Evolutionary conservation across 2,888 invertebrate species (phyloP).

Genomic region (Hoplodrina ambigua): DNA sequence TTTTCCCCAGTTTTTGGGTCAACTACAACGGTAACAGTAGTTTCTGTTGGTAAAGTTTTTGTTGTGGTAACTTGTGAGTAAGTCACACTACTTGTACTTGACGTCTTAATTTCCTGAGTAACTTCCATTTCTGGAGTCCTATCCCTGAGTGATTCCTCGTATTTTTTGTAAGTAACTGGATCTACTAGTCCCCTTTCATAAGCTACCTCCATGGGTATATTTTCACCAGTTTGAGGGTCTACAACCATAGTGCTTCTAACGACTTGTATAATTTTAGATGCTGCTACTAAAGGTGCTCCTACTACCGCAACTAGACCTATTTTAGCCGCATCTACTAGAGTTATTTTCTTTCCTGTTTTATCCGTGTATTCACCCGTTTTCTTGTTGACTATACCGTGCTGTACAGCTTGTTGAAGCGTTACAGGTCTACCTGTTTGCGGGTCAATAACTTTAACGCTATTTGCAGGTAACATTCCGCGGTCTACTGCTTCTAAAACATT

Average conservation of each 20-base stretch:
- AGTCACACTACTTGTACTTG: slow-evolving; percentile 66
- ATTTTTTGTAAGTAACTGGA: slow-evolving; percentile 87
- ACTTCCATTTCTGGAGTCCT: slow-evolving; percentile 75
- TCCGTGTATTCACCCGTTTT: slow-evolving; percentile 93
- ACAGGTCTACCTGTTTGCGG: slow-evolving; percentile 92
- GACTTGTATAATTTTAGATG: slow-evolving; percentile 92
- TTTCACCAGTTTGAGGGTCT: slow-evolving; percentile 95
- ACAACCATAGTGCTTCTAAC: slow-evolving; percentile 92
- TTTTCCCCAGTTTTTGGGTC: slow-evolving; percentile 95
- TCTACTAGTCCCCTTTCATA: slow-evolving; percentile 94
- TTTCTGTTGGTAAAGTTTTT: slow-evolving; percentile 66
- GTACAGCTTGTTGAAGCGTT: slow-evolving; percentile 93
- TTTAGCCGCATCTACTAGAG: slow-evolving; percentile 94
- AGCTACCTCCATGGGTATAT: slow-evolving; percentile 95
- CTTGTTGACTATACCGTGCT: slow-evolving; percentile 93
- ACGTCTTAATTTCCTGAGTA: slow-evolving; percentile 66
- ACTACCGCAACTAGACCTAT: slow-evolving; percentile 94
- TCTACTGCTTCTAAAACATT: slow-evolving; percentile 94
- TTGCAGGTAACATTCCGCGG: slow-evolving; percentile 93
- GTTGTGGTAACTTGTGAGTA: slow-evolving; percentile 70
- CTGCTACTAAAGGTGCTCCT: slow-evolving; percentile 94
- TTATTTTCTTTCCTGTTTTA: slow-evolving; percentile 92
- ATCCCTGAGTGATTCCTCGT: slow-evolving; percentile 86
- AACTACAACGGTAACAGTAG: slow-evolving; percentile 88
- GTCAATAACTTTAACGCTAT: slow-evolving; percentile 93